Base-by-base conservation (phyloP, 2,888 invertebrate species). In the Ctenicera cuprea region DNA sequence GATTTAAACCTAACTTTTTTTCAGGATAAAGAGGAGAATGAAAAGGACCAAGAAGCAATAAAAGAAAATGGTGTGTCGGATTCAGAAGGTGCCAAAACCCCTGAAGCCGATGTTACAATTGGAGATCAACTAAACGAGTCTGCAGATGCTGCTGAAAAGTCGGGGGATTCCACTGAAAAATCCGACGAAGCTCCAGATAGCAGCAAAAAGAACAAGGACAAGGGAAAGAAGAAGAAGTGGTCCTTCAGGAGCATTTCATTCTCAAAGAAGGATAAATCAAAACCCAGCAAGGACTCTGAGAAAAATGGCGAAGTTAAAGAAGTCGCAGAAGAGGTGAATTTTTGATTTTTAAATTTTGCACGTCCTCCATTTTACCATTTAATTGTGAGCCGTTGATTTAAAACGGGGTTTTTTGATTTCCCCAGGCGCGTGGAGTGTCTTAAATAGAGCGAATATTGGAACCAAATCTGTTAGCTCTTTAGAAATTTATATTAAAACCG, bases 241-340 rank as follows among this genome's bases (percentile, higher is more conserved):
- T 95, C 95, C 82, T 93, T 95, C 88, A 92, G 95, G 85, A 94
- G 93, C 85, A 93, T 95, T 89, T 95, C 95, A 85, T 95, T 95
- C 88, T 93, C 94, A 85, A 93, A 93, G 88, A 95, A 95, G 88
- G 95, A 95, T 86, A 95, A 95, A 89, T 93, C 92, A 81, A 95
- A 95, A 87, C 95, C 95, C 80, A 90, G 90, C 82, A 94, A 94
- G 87, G 89, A 89, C 33, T 83, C 87, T 22, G 88, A 89, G 87
- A 93, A 89, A 87, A 90, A 89, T 80, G 90, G 89, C 66, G 90
- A 90, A 76, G 88, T 90, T 74, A 87, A 89, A 78, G 90, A 90
- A 84, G 89, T 92, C 76, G 90, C 89, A 37, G 92, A 91, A 85
- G 92, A 92, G 90, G 92, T 92, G 86, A 89, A 90, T 65, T 65